These are phyloP conservation scores for Paragorgia papillata DNA, from an alignment of 92 coral and sea anemone species.

Conservation along the genomic window DNA sequence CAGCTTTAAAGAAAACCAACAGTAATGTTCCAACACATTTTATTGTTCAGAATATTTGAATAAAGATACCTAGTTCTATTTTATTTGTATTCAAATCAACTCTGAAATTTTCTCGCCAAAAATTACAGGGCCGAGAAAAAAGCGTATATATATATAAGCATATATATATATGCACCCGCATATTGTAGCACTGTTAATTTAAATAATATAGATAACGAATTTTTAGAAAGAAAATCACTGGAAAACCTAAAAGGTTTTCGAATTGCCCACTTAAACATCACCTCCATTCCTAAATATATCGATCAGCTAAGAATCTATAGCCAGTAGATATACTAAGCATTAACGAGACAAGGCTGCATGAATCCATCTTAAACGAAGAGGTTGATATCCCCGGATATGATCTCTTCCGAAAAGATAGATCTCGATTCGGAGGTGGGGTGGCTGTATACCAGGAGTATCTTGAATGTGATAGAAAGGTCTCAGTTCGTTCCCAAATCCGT, in stretches of 20 bases:
- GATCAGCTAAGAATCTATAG: conserved; percentile 10
- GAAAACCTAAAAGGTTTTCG: conserved; percentile 13
- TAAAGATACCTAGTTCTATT: no score
- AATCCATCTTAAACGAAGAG: background rate
- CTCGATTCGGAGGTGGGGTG: conserved; percentile 47
- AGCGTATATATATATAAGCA: no score
- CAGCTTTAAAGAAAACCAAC: no score
- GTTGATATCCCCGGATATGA: conserved; percentile 23
- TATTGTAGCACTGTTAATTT: no score
- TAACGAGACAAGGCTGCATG: conserved; percentile 24
- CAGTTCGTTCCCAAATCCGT: conserved; percentile 13
- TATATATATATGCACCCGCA: no score
- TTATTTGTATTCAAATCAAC: no score
- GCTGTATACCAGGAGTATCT: conserved; percentile 48
- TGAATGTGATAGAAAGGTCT: conserved; percentile 27
- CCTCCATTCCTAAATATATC: background rate
- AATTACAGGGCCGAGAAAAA: no score
- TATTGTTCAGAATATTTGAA: no score
- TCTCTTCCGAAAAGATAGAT: conserved; percentile 31
- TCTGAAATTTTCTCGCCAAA: no score
- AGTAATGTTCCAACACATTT: no score
- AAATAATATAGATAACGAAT: no score
- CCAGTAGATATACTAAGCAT: conserved; percentile 18
- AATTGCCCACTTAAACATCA: conserved; percentile 23
- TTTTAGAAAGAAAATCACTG: conserved; percentile 1